Evolutionary conservation across 2,888 invertebrate species (phyloP), one percentile per base, ranked within the genome.

Genomic region (Eurois occulta): DNA sequence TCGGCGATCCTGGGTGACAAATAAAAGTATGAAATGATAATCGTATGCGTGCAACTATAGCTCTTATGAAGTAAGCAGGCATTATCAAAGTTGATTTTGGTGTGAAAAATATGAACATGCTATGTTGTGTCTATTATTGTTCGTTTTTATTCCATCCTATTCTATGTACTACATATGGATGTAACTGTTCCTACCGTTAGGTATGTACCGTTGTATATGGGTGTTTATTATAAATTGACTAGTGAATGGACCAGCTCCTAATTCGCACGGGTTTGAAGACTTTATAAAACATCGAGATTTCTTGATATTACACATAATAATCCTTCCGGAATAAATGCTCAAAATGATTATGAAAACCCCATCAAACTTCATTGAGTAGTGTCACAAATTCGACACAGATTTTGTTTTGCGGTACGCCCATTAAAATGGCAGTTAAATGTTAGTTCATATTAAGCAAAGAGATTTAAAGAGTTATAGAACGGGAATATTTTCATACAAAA

Each of bases 1-100:
- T 67, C 11, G 72, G 58, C 13, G 87, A 69, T 24, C 84, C 88
- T 88, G 78, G 11, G 35, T 16, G 65, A 78, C 38, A 73, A 66
- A 75, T 35, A 28, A 66, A 64, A 48, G 8, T 35, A 38, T 64
- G 24, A 64, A 62, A 62, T 28, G 1, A 16, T 35, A 28, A 10
- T 65, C n/a, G 18, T 16, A 28, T 28, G 32, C 24, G 16, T 66
- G 28, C 32, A 58, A 18, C 18, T 41, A 48, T 38, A 7, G 16
- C 11, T 64, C 18, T 10, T 43, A 58, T 16, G 58, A 55, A 52
- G 74, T 60, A 68, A 75, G 69, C 77, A 78, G 62, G 77, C 77
- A 69, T 69, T 55, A 13, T n/a, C 16, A 38, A 77, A 32, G n/a
- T 46, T 1, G 32, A n/a, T 66, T 77, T 46, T 38, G 10, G 16